A percentile compares a stretch with the other conserved stretches of the same genome.
phyloP scores from a whole-genome alignment of 2,797 vertebrate species.

The Notoglanidium macrostoma region DNA sequence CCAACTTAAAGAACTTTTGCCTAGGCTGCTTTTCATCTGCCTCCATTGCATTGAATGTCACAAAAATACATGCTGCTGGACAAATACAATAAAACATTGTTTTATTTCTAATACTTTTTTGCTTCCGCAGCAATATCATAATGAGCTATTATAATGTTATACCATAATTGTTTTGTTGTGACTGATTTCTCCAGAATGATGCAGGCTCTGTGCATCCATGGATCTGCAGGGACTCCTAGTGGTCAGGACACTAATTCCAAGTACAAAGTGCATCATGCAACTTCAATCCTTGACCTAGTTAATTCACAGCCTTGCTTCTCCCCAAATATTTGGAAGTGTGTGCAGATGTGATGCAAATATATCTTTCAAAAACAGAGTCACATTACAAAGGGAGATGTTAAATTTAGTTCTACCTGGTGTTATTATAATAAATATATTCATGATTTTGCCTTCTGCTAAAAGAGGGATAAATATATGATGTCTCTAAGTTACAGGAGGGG shows the following conservation, averaged over 20 bases:
- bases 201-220: slow-evolving; percentile 54
- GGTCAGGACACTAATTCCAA: slow-evolving; percentile 59
- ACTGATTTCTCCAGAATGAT: slow-evolving; percentile 68
- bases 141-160: slow-evolving; percentile 65
- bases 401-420: neutral
- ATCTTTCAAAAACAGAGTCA: slow-evolving; percentile 50
- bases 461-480: neutral
- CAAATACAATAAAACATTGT: slow-evolving; percentile 63
- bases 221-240: slow-evolving; percentile 76
- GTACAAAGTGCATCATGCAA: slow-evolving; percentile 41
- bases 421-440: slow-evolving; percentile 1
- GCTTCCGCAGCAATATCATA: slow-evolving; percentile 76
- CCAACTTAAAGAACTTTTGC: neutral
- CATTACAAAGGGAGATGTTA: slow-evolving; percentile 28
- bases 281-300: slow-evolving; percentile 72
- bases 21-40: neutral
- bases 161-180: slow-evolving; percentile 62
- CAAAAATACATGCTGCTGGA: slow-evolving; percentile 40
- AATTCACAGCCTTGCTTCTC: slow-evolving; percentile 47
- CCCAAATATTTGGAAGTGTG: slow-evolving; percentile 56
- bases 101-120: slow-evolving; percentile 74
- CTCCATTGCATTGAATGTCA: slow-evolving; percentile 1
- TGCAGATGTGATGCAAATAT: slow-evolving; percentile 58
- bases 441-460: neutral
- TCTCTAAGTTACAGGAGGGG: neutral